Conservation (phyloP, 2,797 vertebrate genomes). For the Sebastiscus tertius region DNA sequence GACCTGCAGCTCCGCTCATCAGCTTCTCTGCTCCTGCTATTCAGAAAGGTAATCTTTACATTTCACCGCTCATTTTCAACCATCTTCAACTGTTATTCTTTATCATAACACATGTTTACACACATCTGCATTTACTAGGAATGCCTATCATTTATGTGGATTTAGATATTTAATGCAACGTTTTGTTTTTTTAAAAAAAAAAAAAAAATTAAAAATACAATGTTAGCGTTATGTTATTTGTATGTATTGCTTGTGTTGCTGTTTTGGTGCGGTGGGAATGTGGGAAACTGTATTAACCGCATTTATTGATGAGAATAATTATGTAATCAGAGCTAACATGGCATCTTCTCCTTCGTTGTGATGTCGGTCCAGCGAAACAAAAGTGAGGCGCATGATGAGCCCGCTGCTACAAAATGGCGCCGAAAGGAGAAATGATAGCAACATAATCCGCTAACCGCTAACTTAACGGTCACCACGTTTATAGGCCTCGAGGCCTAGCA, state of each 20-base stretch:
- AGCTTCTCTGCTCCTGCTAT: fast-evolving
- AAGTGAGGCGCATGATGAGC: conserved; percentile 6
- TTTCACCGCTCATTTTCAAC: not conserved
- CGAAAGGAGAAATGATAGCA: not conserved
- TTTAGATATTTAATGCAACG: not conserved
- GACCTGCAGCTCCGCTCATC: not conserved
- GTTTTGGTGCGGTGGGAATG: too few species aligned
- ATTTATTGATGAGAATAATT: not conserved
- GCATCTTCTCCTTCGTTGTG: not conserved
- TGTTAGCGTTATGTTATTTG: too few species aligned
- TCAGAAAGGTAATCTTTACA: not conserved
- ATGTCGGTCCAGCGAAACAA: conserved; percentile 20
- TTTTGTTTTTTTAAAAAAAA: not conserved
- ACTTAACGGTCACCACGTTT: conserved; percentile 25
- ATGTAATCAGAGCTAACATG: not conserved
- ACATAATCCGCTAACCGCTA: conserved; percentile 30
- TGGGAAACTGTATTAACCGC: too few species aligned
- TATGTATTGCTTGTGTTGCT: too few species aligned
- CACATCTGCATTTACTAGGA: not conserved
- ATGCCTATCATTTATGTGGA: not conserved
- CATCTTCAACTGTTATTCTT: too few species aligned
- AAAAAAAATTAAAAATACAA: too few species aligned
- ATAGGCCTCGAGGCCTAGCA: conserved; percentile 26
- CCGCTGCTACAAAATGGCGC: conserved; percentile 74
- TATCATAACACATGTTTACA: too few species aligned